Evolutionary conservation across 2,113 vertebrate species (phyloP), one percentile per base, ranked within the genome.

Genomic region (Aegypius monachus): DNA sequence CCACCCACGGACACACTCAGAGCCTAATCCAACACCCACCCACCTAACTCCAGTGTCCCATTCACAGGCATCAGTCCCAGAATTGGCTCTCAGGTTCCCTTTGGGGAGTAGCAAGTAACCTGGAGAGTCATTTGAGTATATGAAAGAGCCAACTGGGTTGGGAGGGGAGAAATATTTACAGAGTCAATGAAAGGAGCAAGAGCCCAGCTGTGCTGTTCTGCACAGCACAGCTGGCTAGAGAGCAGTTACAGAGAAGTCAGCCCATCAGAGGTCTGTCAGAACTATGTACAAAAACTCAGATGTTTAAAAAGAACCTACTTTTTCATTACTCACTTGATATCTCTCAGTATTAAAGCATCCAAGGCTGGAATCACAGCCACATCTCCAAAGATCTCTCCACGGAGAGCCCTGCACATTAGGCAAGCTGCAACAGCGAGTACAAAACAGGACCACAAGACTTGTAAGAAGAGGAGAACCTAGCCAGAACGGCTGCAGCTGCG

Each of bases 271-370:
- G 85, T 90, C 72, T 79, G 72, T 79, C 59, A 61, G 55, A 67
- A 50, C 19, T 71, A 94, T 92, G 82, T 97, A 97, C 91, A 97
- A 96, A 97, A 96, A 18, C 72, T 90, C 75, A 71, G 40, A 42
- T 81, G 52, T 81, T 94, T 86, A 68, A 86, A 94, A 96, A 81
- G 52, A 92, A 79, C 42, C 45, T 81, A 80, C 4, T 14, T 93
- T 94, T 94, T 87, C 77, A 71, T 94, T 91, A 93, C 38, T 94
- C 55, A 73, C 67, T 95, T 81, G 80, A 18, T 81, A 82, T 80
- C 84, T 90, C 86, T 87, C 71, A 55, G 48, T 91, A 87, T 82
- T 94, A 95, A 93, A 96, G 87, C 81, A 81, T 90, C 87, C 5
- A 4, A 93, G 75, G 93, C 87, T 94, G 81, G 74, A 88, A 88